Evolutionary conservation across 1,140 invertebrate species (phyloP).

Genomic region (Euura lappo): DNA sequence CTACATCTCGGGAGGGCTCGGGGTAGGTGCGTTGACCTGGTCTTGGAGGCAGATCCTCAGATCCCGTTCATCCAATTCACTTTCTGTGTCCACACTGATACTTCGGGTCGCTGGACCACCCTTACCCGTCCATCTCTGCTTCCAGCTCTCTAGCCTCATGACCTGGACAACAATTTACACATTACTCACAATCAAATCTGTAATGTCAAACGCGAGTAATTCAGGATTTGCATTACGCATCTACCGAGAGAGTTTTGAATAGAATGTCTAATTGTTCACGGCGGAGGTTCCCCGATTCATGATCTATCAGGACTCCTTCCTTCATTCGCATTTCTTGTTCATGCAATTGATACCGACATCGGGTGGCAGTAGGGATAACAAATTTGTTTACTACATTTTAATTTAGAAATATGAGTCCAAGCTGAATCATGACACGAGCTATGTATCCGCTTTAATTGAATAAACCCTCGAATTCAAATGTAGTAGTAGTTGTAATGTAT

Average conservation of each 20-base stretch:
- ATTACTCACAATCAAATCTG: not conserved
- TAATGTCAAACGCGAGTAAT: no score
- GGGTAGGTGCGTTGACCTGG: conserved; percentile 34
- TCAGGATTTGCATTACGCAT: no score
- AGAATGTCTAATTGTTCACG: no score
- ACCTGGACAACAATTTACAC: conserved; percentile 54
- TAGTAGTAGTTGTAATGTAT: no score
- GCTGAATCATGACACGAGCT: not conserved
- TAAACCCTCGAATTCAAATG: no score
- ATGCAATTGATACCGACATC: no score
- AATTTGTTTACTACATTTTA: not conserved
- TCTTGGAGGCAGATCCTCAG: conserved; percentile 56
- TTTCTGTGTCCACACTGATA: conserved; percentile 61
- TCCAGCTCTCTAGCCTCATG: conserved; percentile 71
- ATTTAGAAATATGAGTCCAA: not conserved
- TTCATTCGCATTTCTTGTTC: no score
- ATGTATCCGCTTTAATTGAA: no score
- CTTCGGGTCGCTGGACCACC: conserved; percentile 42
- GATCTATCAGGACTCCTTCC: no score
- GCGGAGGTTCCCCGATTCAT: no score
- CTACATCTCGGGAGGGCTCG: conserved; percentile 39
- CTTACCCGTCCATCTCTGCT: conserved; percentile 54
- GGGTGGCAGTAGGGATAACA: not conserved
- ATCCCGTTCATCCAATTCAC: conserved; percentile 60
- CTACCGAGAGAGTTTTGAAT: no score